Evolutionary conservation across 2,113 vertebrate genomes (phyloP).

Genomic region (Myrmecobius fasciatus): DNA sequence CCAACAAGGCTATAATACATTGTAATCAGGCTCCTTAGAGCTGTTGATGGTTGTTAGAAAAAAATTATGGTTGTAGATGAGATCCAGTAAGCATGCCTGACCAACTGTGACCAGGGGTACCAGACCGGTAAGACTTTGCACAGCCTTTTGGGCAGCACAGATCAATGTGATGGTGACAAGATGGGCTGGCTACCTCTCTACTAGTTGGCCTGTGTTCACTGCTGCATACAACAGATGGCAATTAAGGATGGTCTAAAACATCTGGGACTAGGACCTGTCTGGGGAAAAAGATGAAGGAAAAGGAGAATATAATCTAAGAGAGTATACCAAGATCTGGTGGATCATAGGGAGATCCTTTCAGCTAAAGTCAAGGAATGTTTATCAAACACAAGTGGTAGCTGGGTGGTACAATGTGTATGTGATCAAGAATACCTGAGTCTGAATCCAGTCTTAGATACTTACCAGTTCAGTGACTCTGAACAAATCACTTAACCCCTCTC

Average conservation of each 20-base stretch:
- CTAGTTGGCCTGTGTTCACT: conserved; percentile 9
- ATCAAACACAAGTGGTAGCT: not conserved
- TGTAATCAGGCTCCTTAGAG: conserved; percentile 3
- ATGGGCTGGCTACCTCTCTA: not conserved
- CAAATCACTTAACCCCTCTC: not conserved
- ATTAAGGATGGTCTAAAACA: not conserved
- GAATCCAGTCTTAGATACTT: not conserved
- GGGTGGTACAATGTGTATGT: not conserved
- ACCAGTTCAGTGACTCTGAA: not conserved
- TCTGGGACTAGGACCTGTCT: not conserved
- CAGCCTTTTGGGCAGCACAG: conserved; percentile 30
- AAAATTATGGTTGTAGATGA: conserved; percentile 13
- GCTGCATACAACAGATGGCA: not conserved
- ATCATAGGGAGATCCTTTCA: not conserved
- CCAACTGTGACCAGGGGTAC: conserved; percentile 71
- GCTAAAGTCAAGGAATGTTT: not conserved
- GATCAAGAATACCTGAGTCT: not conserved
- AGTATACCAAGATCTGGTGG: not conserved
- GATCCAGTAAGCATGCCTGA: conserved; percentile 62
- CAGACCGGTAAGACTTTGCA: conserved; percentile 16
- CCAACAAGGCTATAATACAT: conserved; percentile 7
- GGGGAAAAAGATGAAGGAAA: not conserved
- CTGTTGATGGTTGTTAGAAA: conserved; percentile 17
- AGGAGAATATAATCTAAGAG: not conserved
- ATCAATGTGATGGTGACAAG: not conserved